Percentiles rank a stretch among this genome's conserved stretches.
These are phyloP conservation scores for Zelleria hepariella DNA, from an alignment of 2,888 invertebrate species.

Conservation along the genomic window DNA sequence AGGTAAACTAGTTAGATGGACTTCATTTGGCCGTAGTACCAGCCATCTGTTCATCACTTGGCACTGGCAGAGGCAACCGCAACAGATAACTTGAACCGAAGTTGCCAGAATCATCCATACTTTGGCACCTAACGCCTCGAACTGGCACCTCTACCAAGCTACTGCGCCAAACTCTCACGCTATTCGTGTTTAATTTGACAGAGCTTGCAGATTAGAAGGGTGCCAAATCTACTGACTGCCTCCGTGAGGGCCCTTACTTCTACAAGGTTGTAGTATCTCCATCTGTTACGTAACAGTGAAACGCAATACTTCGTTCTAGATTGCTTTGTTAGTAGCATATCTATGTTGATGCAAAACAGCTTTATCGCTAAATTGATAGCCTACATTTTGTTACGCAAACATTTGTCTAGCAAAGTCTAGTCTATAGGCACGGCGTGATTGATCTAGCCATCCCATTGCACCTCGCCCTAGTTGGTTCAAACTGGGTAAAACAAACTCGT, in stretches of 20 bases:
- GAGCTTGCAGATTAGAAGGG: background rate
- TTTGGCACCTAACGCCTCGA: slow-evolving; percentile 24
- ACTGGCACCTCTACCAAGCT: slow-evolving; percentile 35
- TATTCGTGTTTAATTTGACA: slow-evolving; percentile 20
- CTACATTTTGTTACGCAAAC: background rate
- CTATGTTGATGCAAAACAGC: background rate
- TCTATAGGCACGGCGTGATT: background rate
- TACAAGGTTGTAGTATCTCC: too few relatives aligned
- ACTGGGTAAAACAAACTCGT: slow-evolving; percentile 33
- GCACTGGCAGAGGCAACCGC: slow-evolving; percentile 34
- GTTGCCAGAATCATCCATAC: background rate
- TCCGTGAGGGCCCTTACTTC: too few relatives aligned
- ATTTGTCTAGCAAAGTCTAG: background rate
- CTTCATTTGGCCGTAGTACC: slow-evolving; percentile 43
- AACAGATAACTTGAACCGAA: slow-evolving; percentile 1
- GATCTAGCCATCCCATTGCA: background rate
- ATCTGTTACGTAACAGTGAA: too few relatives aligned
- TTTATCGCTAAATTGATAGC: background rate
- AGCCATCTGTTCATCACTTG: slow-evolving; percentile 35
- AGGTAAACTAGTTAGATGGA: slow-evolving; percentile 35
- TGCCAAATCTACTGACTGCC: background rate
- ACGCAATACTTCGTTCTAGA: background rate
- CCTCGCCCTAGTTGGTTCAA: slow-evolving; percentile 13
- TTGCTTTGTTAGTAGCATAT: background rate
- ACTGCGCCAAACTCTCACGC: slow-evolving; percentile 43